Evolutionary conservation across 2,797 vertebrate genomes (phyloP).

Genomic region (Aldrovandia affinis): DNA sequence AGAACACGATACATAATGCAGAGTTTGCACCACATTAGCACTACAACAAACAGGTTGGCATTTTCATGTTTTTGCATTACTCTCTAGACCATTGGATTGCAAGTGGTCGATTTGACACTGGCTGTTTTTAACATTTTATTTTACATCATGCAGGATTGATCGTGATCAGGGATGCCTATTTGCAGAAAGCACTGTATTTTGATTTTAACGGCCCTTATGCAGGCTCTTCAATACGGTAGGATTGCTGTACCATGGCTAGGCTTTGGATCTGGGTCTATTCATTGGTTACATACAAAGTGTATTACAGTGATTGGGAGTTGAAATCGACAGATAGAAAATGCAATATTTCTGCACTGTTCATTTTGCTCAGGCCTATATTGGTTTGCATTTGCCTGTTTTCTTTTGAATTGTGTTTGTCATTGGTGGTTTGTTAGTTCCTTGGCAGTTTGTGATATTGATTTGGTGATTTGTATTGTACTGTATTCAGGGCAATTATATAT

Average conservation of each 20-base stretch:
- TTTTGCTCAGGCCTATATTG: neutral
- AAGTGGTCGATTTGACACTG: neutral
- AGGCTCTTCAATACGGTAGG: neutral
- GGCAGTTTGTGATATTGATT: neutral
- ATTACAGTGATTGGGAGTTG: neutral
- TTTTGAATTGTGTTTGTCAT: neutral
- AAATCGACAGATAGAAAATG: neutral
- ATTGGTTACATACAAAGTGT: neutral
- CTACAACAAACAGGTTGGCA: neutral
- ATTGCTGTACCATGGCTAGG: neutral
- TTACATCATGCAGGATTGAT: neutral
- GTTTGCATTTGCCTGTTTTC: neutral
- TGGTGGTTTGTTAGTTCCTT: neutral
- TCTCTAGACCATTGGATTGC: neutral
- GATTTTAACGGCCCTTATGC: neutral
- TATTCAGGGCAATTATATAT: no score
- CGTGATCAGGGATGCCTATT: neutral
- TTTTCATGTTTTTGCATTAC: neutral
- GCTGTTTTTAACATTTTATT: neutral
- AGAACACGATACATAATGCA: neutral
- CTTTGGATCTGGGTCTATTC: neutral
- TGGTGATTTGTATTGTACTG: no score
- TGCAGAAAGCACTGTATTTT: neutral
- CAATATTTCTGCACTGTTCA: neutral
- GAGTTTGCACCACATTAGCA: neutral